These are phyloP conservation scores for Dendrophyllia cribrosa DNA, from an alignment of 64 coral and sea anemone species.

Conservation along the genomic window DNA sequence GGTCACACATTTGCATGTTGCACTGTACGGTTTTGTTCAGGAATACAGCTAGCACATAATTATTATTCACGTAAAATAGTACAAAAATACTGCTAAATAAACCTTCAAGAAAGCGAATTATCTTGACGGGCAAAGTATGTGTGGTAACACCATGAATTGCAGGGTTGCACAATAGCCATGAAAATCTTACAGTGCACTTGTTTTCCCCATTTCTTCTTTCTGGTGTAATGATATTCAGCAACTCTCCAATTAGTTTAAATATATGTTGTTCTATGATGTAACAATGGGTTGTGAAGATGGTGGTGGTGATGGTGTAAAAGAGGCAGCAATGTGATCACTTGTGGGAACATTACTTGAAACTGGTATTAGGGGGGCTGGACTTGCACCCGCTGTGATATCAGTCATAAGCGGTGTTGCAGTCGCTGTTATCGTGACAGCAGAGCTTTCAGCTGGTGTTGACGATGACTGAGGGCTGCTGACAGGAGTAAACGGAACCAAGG, in stretches of 20 bases:
- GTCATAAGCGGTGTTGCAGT: slow-evolving; percentile 80
- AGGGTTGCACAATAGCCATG: not conserved
- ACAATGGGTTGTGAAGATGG: slow-evolving; percentile 31
- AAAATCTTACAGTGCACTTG: not conserved
- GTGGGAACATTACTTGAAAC: not conserved
- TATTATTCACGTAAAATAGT: not conserved
- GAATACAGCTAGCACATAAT: not conserved
- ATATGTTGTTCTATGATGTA: slow-evolving; percentile 13
- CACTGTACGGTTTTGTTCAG: not conserved
- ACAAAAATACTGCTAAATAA: not conserved
- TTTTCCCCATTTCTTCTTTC: not conserved
- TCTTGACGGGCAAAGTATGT: not conserved
- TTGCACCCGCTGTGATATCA: slow-evolving; percentile 95
- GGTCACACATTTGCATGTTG: not conserved
- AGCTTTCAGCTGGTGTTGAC: slow-evolving; percentile 21
- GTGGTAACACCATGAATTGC: not conserved
- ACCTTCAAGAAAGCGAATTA: not conserved
- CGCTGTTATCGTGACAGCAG: slow-evolving; percentile 74
- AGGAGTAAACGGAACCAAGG: not conserved
- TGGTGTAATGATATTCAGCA: not conserved
- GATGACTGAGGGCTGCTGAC: not conserved
- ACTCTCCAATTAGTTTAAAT: not conserved
- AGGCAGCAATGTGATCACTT: slow-evolving; percentile 21
- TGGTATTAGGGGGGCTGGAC: slow-evolving; percentile 68
- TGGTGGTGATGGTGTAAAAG: slow-evolving; percentile 39